phyloP scores from a whole-genome alignment of 2,797 vertebrate species.

The Leucoraja ocellata region DNA sequence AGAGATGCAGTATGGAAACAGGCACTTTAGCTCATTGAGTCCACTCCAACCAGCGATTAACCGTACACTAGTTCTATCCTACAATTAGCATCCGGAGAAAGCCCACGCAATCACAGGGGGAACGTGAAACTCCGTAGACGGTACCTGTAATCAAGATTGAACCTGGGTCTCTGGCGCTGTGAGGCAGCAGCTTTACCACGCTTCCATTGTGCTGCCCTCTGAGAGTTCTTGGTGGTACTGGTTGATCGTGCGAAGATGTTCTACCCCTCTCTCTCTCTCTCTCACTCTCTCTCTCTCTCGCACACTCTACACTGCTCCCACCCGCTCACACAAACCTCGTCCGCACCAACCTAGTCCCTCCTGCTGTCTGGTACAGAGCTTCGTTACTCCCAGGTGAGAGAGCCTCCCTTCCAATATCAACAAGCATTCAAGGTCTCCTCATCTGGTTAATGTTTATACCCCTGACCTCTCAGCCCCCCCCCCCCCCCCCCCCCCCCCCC shows the following conservation, averaged over 20 bases:
- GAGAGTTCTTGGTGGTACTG: no score
- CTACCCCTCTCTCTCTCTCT: no score
- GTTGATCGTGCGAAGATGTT: no score
- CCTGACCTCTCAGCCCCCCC: neutral
- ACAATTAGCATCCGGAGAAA: neutral
- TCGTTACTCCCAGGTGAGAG: neutral
- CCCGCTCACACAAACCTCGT: neutral
- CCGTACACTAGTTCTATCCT: no score
- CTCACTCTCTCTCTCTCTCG: neutral
- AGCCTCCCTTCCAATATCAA: constrained; percentile 2
- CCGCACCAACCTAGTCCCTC: neutral
- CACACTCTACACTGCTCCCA: neutral
- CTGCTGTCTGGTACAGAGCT: no score
- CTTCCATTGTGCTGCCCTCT: no score
- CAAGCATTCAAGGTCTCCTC: neutral
- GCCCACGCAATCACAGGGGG: no score
- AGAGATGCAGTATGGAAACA: no score
- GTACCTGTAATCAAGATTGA: neutral
- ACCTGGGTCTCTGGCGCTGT: neutral
- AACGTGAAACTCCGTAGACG: neutral
- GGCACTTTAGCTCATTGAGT: no score
- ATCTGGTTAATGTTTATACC: neutral
- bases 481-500: neutral
- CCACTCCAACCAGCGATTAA: no score
- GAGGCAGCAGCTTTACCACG: neutral